phyloP scores from a whole-genome alignment of 2,797 vertebrate genomes.

The Chromis chromis region DNA sequence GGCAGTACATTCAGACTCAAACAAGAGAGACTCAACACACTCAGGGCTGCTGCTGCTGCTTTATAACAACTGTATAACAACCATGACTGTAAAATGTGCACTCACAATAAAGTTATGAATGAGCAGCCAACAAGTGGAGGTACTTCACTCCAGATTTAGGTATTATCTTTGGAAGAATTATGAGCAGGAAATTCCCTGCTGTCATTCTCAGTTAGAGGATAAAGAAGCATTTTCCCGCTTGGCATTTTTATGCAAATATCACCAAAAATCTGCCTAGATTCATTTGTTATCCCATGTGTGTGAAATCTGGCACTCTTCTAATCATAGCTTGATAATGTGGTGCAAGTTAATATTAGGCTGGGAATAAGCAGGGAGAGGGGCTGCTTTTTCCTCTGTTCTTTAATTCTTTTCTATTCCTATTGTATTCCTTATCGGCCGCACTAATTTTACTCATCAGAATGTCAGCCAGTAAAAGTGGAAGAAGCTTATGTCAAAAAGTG shows the following conservation, averaged over 20 bases:
- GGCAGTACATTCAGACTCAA: slow-evolving; percentile 42
- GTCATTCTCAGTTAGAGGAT: too few species aligned
- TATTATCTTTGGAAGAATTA: not conserved
- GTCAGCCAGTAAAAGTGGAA: too few species aligned
- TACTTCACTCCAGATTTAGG: not conserved
- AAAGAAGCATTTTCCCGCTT: too few species aligned
- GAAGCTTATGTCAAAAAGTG: too few species aligned
- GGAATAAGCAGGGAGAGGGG: not conserved
- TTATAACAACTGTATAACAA: too few species aligned
- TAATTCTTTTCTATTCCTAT: not conserved
- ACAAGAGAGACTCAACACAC: slow-evolving; percentile 9
- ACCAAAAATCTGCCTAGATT: too few species aligned
- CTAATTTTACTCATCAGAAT: not conserved
- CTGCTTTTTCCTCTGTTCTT: not conserved
- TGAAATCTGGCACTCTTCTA: not conserved
- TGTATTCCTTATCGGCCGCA: not conserved
- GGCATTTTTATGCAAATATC: too few species aligned
- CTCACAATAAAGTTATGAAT: too few species aligned
- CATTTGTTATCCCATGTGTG: not conserved
- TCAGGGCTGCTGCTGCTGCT: too few species aligned
- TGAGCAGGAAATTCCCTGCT: not conserved
- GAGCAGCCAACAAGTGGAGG: not conserved
- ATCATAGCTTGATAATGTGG: not conserved
- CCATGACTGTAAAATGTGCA: too few species aligned
- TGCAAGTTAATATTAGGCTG: not conserved